Base-by-base conservation (phyloP, 1,140 invertebrate genomes). In the Sesamia nonagrioides region DNA sequence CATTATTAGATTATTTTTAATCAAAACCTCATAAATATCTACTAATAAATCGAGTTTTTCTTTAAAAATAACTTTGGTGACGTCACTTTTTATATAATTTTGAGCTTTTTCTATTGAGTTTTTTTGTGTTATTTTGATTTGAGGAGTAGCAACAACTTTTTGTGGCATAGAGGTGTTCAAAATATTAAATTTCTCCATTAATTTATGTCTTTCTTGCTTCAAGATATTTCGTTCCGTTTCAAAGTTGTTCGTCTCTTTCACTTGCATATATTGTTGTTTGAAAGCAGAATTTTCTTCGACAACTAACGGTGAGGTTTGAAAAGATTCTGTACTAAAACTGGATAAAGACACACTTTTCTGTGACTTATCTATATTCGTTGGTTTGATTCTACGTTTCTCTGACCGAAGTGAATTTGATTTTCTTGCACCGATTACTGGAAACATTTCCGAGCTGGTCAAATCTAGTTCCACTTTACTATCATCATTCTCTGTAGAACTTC, bases 131-230 rank as follows among this genome's bases (percentile, higher is more conserved):
- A 94, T 86, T 74, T 91, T 92, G 9, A 91, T 89, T 69, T 89
- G 86, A 6, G 93, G 91, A 4, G 88, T 86, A n/a, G 68, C 63
- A n/a, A 83, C 68, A 4, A 69, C 8, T 75, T 88, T 92, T 6
- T 86, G 83, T 0, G 88, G 79, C 2, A 84, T 60, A 9, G 86
- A 82, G 15, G 88, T 90, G 66, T 89, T 93, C 33, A 95, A 79
- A 77, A 91, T 89, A 76, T 94, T 95, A 71, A 95, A 95, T 84
- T 95, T 95, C 74, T 95, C 92, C 88, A 95, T 93, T n/a, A 95
- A 79, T 69, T 94, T 95, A 15, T 94, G 91, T 15, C 91, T 81
- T 60, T 95, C 94, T 37, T 92, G 89, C 79, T 94, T 94, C 15
- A 95, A 79, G 4, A 95, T 90, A 72, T 88, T 94, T 35, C 94